Percentiles rank a stretch among this genome's conserved stretches.
Conservation (phyloP, 2,888 invertebrate species). For the Bursaphelenchus okinawaensis region DNA sequence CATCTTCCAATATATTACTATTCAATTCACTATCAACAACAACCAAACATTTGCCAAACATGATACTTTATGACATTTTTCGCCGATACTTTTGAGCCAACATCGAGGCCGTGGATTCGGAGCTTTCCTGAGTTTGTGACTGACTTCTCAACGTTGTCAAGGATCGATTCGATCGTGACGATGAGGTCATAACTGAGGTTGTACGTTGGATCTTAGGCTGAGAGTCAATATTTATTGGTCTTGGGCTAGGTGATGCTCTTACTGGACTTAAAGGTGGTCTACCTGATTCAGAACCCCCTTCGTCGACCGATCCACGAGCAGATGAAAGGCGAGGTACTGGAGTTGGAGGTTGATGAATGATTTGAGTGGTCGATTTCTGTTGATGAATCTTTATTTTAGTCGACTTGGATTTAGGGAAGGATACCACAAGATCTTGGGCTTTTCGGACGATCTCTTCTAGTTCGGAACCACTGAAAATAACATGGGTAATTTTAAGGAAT, state of each 20-base stretch:
- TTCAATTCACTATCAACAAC: no score
- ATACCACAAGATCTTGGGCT: slow-evolving; percentile 16
- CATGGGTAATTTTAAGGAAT: not conserved
- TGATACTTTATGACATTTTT: slow-evolving; percentile 10
- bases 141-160: slow-evolving; percentile 1
- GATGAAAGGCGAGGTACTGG: not conserved
- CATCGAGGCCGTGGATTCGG: not conserved
- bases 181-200: not conserved
- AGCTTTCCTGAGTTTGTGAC: not conserved
- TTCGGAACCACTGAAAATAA: slow-evolving; percentile 14
- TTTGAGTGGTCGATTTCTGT: not conserved
- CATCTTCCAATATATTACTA: no score
- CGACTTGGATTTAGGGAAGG: not conserved
- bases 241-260: not conserved
- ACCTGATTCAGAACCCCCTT: not conserved
- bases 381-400: not conserved
- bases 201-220: not conserved
- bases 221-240: not conserved
- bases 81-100: slow-evolving; percentile 3
- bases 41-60: no score
- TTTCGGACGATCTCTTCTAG: slow-evolving; percentile 23
- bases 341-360: not conserved
- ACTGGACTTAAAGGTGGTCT: slow-evolving; percentile 9
- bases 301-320: not conserved
- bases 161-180: not conserved